phyloP scores from a whole-genome alignment of 2,797 vertebrate genomes.

The Chaunax sp. region DNA sequence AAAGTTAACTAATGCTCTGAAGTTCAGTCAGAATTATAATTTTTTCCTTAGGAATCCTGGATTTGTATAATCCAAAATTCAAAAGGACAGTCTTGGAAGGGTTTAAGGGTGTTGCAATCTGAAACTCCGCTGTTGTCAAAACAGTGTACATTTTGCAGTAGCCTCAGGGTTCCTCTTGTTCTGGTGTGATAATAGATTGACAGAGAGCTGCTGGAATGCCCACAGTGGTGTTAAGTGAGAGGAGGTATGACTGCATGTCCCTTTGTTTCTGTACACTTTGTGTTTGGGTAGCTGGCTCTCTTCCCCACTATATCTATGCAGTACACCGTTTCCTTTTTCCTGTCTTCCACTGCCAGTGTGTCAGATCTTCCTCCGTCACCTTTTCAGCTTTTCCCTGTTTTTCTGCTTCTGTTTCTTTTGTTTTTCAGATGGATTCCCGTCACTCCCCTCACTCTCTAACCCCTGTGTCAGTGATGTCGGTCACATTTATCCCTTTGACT shows the following conservation, averaged over 20 bases:
- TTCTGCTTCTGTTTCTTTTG: slow-evolving; percentile 33
- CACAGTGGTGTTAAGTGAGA: slow-evolving; percentile 72
- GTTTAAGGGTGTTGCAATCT: background rate
- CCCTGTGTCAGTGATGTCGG: slow-evolving; percentile 17
- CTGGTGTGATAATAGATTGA: slow-evolving; percentile 51
- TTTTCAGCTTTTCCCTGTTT: slow-evolving; percentile 37
- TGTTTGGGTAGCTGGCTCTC: slow-evolving; percentile 53
- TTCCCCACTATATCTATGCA: slow-evolving; percentile 58
- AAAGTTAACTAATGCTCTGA: background rate
- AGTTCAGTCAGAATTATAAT: background rate
- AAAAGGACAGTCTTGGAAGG: too few species aligned
- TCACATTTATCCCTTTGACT: slow-evolving; percentile 17
- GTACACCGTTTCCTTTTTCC: slow-evolving; percentile 72
- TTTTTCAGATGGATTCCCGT: slow-evolving; percentile 31
- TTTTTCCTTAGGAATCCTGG: too few species aligned
- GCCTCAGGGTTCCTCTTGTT: slow-evolving; percentile 25
- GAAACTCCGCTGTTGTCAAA: background rate
- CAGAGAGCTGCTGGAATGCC: slow-evolving; percentile 72
- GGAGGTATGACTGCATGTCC: slow-evolving; percentile 7
- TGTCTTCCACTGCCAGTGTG: slow-evolving; percentile 39
- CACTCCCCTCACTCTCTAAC: background rate
- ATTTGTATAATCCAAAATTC: too few species aligned
- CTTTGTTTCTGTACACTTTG: slow-evolving; percentile 12
- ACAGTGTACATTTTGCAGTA: slow-evolving; percentile 23
- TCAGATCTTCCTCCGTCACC: slow-evolving; percentile 27